Evolutionary conservation across 2,113 vertebrate genomes (phyloP).

Genomic region (Tachycineta bicolor): DNA sequence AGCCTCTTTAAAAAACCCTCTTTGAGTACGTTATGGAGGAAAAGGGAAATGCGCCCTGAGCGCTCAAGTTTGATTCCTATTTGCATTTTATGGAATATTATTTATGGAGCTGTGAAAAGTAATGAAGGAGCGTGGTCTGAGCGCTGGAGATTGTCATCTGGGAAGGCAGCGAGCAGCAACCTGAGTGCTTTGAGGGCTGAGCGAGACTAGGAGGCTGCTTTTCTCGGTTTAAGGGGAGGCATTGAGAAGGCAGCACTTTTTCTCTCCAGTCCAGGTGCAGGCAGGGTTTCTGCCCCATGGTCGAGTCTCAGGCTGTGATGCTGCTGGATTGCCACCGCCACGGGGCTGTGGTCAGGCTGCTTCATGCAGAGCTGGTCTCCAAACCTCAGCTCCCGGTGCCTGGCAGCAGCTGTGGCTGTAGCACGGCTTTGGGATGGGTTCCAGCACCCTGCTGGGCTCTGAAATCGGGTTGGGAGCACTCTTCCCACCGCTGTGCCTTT

Average conservation of each 20-base stretch:
- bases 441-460: background rate
- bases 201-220: background rate
- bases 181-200: background rate
- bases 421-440: background rate
- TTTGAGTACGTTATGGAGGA: background rate
- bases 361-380: background rate
- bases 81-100: slow-evolving; percentile 45
- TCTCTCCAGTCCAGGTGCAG: background rate
- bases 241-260: background rate
- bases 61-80: background rate
- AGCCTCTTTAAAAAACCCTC: background rate
- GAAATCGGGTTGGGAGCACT: background rate
- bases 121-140: background rate
- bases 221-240: accelerated
- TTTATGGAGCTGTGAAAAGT: slow-evolving; percentile 22
- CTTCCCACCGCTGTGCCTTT: background rate
- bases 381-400: background rate
- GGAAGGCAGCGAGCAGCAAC: background rate
- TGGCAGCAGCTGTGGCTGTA: background rate
- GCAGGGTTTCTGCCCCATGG: background rate
- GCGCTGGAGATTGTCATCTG: background rate
- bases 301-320: background rate
- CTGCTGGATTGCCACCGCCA: background rate
- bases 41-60: slow-evolving; percentile 53
- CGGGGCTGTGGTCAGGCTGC: background rate